Evolutionary conservation across 2,113 vertebrate genomes (phyloP).

Genomic region (Helogale parvula): DNA sequence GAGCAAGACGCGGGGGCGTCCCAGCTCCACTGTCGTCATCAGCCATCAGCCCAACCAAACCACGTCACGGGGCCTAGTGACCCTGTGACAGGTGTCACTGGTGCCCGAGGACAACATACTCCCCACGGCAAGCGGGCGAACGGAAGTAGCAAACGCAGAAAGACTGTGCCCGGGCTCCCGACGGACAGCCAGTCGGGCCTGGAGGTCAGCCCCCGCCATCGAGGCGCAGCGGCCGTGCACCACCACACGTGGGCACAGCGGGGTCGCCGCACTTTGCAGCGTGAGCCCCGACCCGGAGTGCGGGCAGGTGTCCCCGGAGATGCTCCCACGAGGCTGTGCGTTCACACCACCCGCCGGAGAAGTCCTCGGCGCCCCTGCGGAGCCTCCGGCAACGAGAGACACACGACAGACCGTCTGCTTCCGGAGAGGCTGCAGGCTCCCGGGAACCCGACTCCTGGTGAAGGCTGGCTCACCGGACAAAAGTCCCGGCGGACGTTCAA

Average conservation of each 20-base stretch:
- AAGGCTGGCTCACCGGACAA: too few species aligned
- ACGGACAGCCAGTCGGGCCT: too few species aligned
- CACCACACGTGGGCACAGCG: background rate
- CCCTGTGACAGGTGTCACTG: background rate
- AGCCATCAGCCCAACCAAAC: background rate
- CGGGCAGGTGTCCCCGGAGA: fast-evolving
- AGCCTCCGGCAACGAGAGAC: fast-evolving
- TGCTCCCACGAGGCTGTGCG: fast-evolving
- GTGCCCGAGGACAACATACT: background rate
- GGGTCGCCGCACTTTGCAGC: background rate
- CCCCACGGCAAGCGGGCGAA: background rate
- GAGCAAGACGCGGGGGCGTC: background rate
- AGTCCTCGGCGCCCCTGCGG: background rate
- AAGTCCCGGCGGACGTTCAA: too few species aligned
- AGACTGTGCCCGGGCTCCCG: background rate
- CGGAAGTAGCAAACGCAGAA: fast-evolving
- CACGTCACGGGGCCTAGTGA: fast-evolving
- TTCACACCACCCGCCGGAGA: fast-evolving
- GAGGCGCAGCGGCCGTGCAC: fast-evolving
- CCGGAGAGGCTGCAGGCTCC: background rate
- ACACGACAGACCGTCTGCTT: fast-evolving
- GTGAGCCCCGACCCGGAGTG: fast-evolving
- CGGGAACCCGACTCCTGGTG: too few species aligned
- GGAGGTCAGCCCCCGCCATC: too few species aligned
- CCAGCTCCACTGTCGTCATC: fast-evolving